Conservation (phyloP, 2,113 vertebrate species). For the Lepisosteus oculatus region DNA sequence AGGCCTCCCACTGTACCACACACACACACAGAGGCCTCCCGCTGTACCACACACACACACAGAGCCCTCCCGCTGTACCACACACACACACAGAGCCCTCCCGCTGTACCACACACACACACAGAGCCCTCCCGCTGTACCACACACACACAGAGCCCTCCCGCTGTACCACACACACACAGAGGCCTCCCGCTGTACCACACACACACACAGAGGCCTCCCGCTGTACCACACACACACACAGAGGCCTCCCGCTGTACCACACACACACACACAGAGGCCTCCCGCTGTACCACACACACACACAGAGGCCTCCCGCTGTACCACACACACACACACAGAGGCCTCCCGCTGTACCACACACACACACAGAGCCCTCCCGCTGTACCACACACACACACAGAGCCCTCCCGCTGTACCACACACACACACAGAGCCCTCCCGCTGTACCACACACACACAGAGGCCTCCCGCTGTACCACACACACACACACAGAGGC, state of each 20-base stretch:
- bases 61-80: background rate
- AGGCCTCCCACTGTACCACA: background rate
- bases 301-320: too few relatives aligned
- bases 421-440: constrained; percentile 7
- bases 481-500: background rate
- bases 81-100: background rate
- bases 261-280: too few relatives aligned
- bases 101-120: background rate
- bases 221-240: background rate
- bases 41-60: too few relatives aligned
- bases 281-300: background rate
- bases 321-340: constrained; percentile 5
- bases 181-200: too few relatives aligned
- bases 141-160: background rate
- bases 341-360: background rate
- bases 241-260: too few relatives aligned
- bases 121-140: too few relatives aligned
- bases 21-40: background rate
- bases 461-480: background rate
- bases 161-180: background rate
- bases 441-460: too few relatives aligned
- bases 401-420: background rate
- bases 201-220: background rate
- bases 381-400: too few relatives aligned
- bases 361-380: background rate